A percentile compares a stretch with the other conserved stretches of the same genome.
These are phyloP conservation scores for Nerophis lumbriciformis DNA, from an alignment of 2,113 vertebrate genomes.

Conservation along the genomic window DNA sequence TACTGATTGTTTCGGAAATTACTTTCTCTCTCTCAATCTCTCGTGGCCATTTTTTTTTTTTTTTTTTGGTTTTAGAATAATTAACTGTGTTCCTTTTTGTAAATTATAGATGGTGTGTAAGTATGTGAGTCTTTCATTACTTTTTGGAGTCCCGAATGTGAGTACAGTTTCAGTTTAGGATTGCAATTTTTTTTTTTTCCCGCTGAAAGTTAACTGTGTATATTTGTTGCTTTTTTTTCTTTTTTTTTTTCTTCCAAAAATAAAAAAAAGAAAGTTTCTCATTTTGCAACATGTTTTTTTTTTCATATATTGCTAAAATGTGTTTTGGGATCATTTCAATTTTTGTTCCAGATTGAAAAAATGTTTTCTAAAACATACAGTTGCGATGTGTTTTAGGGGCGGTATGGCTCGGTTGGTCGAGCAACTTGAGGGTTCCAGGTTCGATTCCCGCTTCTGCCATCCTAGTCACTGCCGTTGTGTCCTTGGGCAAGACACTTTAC, in stretches of 20 bases:
- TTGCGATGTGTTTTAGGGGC: too few species aligned
- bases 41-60: conserved; percentile 85
- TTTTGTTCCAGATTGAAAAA: too few species aligned
- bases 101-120: conserved; percentile 94
- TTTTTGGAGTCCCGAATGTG: conserved; percentile 88
- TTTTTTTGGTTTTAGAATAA: conserved; percentile 70
- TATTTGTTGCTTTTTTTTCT: conserved; percentile 90
- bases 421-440: too few species aligned
- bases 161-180: conserved; percentile 98
- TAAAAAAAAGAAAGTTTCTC: conserved; percentile 86
- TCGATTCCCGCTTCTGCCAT: too few species aligned
- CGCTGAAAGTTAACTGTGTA: conserved; percentile 98
- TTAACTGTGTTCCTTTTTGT: conserved; percentile 94
- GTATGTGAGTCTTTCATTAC: conserved; percentile 98
- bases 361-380: too few species aligned
- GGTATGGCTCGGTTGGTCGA: too few species aligned
- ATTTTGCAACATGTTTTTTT: conserved; percentile 76
- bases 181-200: conserved; percentile 79
- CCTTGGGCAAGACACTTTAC: too few species aligned
- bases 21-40: conserved; percentile 83
- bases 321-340: too few species aligned
- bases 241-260: conserved; percentile 2
- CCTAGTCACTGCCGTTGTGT: too few species aligned
- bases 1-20: conserved; percentile 91
- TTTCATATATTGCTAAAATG: background rate